Evolutionary conservation across 2,797 vertebrate species (phyloP).

Genomic region (Meda fulgida): DNA sequence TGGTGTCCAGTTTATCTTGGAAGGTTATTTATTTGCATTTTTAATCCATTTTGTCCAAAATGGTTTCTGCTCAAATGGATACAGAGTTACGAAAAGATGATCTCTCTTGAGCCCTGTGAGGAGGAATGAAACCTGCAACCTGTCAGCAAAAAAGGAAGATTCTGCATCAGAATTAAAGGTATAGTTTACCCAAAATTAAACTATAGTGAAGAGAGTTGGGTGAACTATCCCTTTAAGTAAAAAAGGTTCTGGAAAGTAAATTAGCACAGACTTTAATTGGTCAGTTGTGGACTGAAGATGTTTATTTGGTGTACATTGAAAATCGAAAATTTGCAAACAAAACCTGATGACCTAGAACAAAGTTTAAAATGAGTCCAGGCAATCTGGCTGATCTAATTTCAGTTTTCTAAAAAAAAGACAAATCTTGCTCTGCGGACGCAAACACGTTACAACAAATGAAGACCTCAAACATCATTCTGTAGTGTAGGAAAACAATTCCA

Average conservation of each 20-base stretch:
- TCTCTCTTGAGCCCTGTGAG: background rate
- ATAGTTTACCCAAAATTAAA: too few species aligned
- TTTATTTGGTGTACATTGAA: conserved; percentile 49
- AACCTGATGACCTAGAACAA: conserved; percentile 17
- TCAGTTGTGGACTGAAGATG: conserved; percentile 5
- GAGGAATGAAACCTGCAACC: background rate
- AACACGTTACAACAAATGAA: conserved; percentile 19
- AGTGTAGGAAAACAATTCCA: conserved; percentile 59
- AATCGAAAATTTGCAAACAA: conserved; percentile 29
- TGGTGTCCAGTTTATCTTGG: background rate
- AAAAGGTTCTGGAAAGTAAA: background rate
- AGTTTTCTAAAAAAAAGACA: conserved; percentile 29
- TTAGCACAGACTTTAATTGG: background rate
- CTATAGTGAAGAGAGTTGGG: too few species aligned
- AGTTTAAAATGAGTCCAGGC: background rate
- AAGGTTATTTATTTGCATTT: background rate
- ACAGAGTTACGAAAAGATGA: background rate
- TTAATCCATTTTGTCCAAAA: background rate
- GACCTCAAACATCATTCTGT: conserved; percentile 46
- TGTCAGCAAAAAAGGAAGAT: background rate
- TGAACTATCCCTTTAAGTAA: background rate
- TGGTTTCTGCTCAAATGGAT: too few species aligned
- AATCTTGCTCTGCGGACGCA: conserved; percentile 13
- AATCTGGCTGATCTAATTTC: conserved; percentile 35
- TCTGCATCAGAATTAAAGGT: background rate